These are phyloP conservation scores for Amblyjoppa fuscipennis DNA, from an alignment of 2,888 invertebrate genomes.

Conservation along the genomic window DNA sequence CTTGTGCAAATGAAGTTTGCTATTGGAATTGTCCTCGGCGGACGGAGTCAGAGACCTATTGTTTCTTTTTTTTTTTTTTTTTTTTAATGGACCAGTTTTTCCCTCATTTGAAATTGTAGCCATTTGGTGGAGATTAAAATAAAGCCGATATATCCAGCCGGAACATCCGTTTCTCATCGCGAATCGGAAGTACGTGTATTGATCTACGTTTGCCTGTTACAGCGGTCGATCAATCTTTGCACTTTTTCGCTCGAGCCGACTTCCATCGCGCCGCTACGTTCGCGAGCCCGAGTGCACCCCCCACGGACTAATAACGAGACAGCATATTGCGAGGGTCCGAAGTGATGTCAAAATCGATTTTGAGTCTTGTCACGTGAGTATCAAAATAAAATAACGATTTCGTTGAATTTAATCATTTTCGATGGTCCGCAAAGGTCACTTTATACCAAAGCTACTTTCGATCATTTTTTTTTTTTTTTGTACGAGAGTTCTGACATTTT, in stretches of 20 bases:
- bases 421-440: not conserved
- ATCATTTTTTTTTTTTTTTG: too few species aligned
- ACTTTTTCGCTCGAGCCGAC: not conserved
- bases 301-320: too few species aligned
- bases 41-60: not conserved
- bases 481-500: too few species aligned
- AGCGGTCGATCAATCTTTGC: not conserved
- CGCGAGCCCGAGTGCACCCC: not conserved
- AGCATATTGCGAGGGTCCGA: too few species aligned
- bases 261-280: not conserved
- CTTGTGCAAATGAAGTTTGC: slow-evolving; percentile 50
- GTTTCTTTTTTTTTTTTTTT: not conserved
- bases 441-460: too few species aligned
- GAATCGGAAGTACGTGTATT: not conserved
- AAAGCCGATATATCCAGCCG: slow-evolving; percentile 5
- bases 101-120: not conserved
- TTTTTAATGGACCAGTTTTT: not conserved
- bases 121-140: not conserved
- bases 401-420: not conserved
- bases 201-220: not conserved
- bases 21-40: slow-evolving; percentile 24
- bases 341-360: too few species aligned
- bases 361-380: too few species aligned
- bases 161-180: not conserved
- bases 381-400: too few species aligned